These are phyloP conservation scores for Bryconaethiops microstoma DNA, from an alignment of 2,797 vertebrate genomes.

Conservation along the genomic window DNA sequence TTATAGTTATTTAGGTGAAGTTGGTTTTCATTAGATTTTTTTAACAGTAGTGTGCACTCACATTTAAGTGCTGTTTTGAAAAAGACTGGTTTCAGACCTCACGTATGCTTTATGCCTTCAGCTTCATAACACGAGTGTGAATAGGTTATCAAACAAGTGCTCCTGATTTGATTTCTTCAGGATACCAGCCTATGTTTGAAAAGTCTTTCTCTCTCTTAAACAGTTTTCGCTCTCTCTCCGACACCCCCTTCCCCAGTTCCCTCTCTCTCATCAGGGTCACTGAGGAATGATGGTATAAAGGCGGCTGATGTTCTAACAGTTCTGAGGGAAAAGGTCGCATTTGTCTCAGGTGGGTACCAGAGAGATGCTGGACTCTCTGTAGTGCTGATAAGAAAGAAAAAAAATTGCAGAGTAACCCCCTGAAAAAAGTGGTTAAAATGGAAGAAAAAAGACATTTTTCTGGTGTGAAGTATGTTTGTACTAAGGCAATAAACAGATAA, in stretches of 20 bases:
- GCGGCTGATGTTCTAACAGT: constrained; percentile 95
- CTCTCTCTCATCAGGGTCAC: constrained; percentile 79
- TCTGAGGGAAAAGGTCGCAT: constrained; percentile 98
- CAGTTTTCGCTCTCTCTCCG: constrained; percentile 7
- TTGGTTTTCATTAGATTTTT: too few relatives aligned
- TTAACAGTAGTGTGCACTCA: too few relatives aligned
- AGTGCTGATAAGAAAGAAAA: background rate
- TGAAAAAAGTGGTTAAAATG: background rate
- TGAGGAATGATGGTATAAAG: constrained; percentile 90
- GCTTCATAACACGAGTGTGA: too few relatives aligned
- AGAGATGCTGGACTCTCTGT: constrained; percentile 2
- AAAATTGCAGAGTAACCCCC: too few relatives aligned
- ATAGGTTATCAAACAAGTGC: too few relatives aligned
- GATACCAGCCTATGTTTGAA: too few relatives aligned
- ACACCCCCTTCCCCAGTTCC: constrained; percentile 45
- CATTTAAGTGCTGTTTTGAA: too few relatives aligned
- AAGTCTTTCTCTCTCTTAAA: constrained; percentile 11
- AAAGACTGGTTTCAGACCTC: too few relatives aligned
- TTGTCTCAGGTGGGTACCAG: constrained; percentile 88
- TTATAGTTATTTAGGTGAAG: too few relatives aligned
- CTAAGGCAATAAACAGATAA: too few relatives aligned
- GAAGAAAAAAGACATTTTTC: background rate
- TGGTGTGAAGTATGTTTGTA: background rate
- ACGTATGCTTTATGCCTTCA: too few relatives aligned
- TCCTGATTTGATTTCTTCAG: too few relatives aligned